phyloP scores from a whole-genome alignment of 2,888 invertebrate genomes.

The Acronicta alni region DNA sequence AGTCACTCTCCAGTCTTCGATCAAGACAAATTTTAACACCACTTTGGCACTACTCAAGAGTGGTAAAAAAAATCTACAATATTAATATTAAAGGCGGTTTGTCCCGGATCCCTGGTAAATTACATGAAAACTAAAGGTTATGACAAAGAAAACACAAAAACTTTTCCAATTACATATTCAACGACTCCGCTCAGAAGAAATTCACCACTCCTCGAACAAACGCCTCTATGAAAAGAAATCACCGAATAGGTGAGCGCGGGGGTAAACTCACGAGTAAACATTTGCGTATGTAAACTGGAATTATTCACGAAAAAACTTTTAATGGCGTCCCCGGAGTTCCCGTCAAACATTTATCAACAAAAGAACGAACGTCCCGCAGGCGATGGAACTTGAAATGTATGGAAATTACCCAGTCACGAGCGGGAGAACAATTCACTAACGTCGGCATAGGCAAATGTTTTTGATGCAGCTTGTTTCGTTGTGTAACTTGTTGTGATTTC shows the following conservation, averaged over 20 bases:
- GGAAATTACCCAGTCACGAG: conserved; percentile 89
- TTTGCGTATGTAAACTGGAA: conserved; percentile 89
- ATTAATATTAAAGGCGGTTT: conserved; percentile 43
- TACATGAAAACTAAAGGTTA: conserved; percentile 68
- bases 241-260: conserved; percentile 87
- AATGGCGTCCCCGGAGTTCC: conserved; percentile 89
- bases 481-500: conserved; percentile 79
- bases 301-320: conserved; percentile 90
- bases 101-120: conserved; percentile 51
- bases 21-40: conserved; percentile 27
- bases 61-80: conserved; percentile 30
- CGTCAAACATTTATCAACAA: conserved; percentile 90
- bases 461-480: conserved; percentile 87
- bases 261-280: conserved; percentile 88
- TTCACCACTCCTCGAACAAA: conserved; percentile 81
- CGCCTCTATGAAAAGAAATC: conserved; percentile 87
- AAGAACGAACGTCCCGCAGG: conserved; percentile 90
- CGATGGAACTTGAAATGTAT: conserved; percentile 90
- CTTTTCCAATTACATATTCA: conserved; percentile 87
- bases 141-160: conserved; percentile 76
- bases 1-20: conserved; percentile 48
- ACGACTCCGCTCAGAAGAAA: conserved; percentile 77
- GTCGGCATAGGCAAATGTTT: conserved; percentile 88
- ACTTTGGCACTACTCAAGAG: conserved; percentile 12
- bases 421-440: conserved; percentile 89